A percentile compares a stretch with the other conserved stretches of the same genome.
Conservation (phyloP, 2,797 vertebrate genomes). For the Acestrorhynchus altus region DNA sequence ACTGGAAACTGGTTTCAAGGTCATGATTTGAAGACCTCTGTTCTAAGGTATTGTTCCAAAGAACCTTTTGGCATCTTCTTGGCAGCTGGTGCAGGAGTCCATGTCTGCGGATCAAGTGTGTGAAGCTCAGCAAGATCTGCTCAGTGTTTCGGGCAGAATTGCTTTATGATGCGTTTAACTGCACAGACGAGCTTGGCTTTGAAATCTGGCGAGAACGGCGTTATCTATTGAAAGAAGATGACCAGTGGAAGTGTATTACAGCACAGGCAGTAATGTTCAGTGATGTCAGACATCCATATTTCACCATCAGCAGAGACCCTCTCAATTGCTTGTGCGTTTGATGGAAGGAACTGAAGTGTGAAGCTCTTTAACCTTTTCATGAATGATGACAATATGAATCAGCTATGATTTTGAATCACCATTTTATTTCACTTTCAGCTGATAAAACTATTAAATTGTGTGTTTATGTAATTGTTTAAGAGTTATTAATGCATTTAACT, state of each 20-base stretch:
- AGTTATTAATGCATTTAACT: too few species aligned
- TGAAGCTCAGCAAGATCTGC: conserved; percentile 62
- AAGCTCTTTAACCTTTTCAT: too few species aligned
- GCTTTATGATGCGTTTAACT: conserved; percentile 67
- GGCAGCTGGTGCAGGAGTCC: conserved; percentile 45
- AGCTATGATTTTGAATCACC: too few species aligned
- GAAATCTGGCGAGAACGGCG: conserved; percentile 51
- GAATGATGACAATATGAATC: too few species aligned
- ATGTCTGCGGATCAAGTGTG: conserved; percentile 26
- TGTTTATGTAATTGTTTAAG: too few species aligned
- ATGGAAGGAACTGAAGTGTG: conserved; percentile 9
- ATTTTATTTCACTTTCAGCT: too few species aligned
- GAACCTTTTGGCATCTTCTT: conserved; percentile 88
- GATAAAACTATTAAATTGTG: too few species aligned
- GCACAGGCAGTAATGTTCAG: conserved; percentile 44
- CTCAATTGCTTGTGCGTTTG: conserved; percentile 22
- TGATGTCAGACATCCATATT: conserved; percentile 48
- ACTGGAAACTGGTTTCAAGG: too few species aligned
- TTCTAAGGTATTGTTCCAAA: too few species aligned
- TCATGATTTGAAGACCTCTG: too few species aligned
- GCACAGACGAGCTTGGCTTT: conserved; percentile 60
- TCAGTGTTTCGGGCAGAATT: conserved; percentile 66
- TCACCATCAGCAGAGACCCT: conserved; percentile 13
- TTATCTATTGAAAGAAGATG: conserved; percentile 63
- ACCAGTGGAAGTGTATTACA: conserved; percentile 56